phyloP scores from a whole-genome alignment of 2,113 vertebrate species.

The Girardinichthys multiradiatus region DNA sequence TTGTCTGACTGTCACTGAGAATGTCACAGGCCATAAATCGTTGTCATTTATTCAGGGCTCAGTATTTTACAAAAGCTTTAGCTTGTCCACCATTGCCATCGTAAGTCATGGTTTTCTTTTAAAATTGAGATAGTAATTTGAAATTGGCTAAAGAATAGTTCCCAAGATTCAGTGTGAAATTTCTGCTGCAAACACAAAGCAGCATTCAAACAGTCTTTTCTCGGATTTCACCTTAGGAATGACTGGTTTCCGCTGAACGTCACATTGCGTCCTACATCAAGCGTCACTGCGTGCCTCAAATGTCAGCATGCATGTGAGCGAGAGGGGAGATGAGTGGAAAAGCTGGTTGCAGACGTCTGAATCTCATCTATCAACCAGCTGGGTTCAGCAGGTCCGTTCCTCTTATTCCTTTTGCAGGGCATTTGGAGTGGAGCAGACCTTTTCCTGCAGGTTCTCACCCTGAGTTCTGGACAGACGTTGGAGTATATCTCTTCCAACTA shows the following conservation, averaged over 20 bases:
- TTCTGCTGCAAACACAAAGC: slow-evolving; percentile 38
- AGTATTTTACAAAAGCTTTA: slow-evolving; percentile 28
- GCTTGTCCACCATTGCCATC: neutral
- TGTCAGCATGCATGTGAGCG: slow-evolving; percentile 36
- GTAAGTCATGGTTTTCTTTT: slow-evolving; percentile 15
- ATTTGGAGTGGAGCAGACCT: slow-evolving; percentile 45
- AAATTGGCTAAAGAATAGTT: slow-evolving; percentile 22
- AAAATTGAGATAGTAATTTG: neutral
- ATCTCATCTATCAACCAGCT: slow-evolving; percentile 54
- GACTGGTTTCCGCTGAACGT: slow-evolving; percentile 28
- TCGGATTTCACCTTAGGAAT: slow-evolving; percentile 3
- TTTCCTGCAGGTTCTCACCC: slow-evolving; percentile 53
- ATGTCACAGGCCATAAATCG: slow-evolving; percentile 41
- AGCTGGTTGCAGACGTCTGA: slow-evolving; percentile 41
- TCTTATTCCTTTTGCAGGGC: slow-evolving; percentile 75
- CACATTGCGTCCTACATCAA: slow-evolving; percentile 40
- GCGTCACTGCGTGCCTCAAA: slow-evolving; percentile 45
- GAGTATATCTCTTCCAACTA: slow-evolving; percentile 18
- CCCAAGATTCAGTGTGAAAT: slow-evolving; percentile 16
- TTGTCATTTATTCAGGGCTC: slow-evolving; percentile 9
- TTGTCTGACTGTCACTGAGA: slow-evolving; percentile 38
- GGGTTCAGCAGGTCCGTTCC: slow-evolving; percentile 65
- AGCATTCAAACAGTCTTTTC: slow-evolving; percentile 8
- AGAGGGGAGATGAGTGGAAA: slow-evolving; percentile 65
- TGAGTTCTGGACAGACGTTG: slow-evolving; percentile 54